Evolutionary conservation across 2,888 invertebrate genomes (phyloP), one percentile per base, ranked within the genome.

Genomic region (Drosophila fulvimacula): DNA sequence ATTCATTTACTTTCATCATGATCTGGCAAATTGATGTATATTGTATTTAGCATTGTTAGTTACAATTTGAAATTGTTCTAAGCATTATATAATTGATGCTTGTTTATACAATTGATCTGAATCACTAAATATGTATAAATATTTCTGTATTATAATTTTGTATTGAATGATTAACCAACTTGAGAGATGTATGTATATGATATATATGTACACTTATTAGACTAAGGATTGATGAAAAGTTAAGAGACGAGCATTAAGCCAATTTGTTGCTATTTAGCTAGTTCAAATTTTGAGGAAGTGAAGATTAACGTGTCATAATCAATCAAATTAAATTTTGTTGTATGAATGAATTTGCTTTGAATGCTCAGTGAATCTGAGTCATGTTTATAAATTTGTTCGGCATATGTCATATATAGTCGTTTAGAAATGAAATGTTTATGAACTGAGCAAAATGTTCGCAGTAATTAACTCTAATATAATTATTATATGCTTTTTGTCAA

Each of bases 401-500:
- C 3, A n/a, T 9, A 19, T 19, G 11, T 5, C 19, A 46, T n/a
- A 2, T 19, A 27, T 9, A 7, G 24, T 0, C 15, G 2, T 27
- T 46, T 15, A 15, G 2, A 24, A 24, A 15, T 15, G 13, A 42
- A 42, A 21, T 1, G 11, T 13, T 11, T 42, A 11, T 21, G 11
- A n/a, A n/a, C 17, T 10, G 5, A 53, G 30, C 32, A 10, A 19
- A 55, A 30, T 19, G 7, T n/a, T n/a, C n/a, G n/a, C n/a, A n/a
- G n/a, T n/a, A n/a, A n/a, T n/a, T n/a, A n/a, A n/a, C n/a, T n/a
- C n/a, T n/a, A n/a, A n/a, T n/a, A n/a, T n/a, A n/a, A n/a, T n/a
- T n/a, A n/a, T n/a, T n/a, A n/a, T 41, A 10, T 51, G 41, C 3
- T 41, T 56, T 21, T 39, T 57, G 19, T 9, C 32, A 27, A 30